phyloP scores from a whole-genome alignment of 2,113 vertebrate genomes.

The Thomomys bottae region DNA sequence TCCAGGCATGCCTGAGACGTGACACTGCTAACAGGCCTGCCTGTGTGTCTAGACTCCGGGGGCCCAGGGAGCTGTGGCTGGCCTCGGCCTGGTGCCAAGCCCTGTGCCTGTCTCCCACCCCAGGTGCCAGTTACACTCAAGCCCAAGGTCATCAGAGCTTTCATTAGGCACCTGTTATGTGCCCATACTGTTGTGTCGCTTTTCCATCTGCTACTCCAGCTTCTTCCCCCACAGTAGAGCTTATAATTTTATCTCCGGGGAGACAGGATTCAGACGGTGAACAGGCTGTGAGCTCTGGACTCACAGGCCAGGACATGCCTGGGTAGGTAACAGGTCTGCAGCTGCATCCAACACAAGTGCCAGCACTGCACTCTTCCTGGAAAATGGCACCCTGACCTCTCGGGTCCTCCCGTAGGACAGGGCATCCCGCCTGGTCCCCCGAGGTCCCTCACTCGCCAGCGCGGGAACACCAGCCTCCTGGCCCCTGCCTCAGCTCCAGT shows the following conservation, averaged over 20 bases:
- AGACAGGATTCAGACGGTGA: neutral
- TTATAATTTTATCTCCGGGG: neutral
- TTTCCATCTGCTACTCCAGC: too few species aligned
- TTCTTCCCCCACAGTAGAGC: neutral
- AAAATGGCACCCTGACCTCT: accelerated
- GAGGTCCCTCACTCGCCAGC: too few species aligned
- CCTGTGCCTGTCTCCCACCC: too few species aligned
- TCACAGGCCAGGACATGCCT: neutral
- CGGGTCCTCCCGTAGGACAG: neutral
- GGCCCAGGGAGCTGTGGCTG: too few species aligned
- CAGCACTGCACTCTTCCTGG: neutral
- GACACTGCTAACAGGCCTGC: too few species aligned
- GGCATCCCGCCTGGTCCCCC: too few species aligned
- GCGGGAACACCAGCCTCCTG: too few species aligned
- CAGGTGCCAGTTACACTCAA: neutral
- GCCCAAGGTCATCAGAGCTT: too few species aligned
- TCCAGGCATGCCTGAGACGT: too few species aligned
- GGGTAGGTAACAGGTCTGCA: neutral
- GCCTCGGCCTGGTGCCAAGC: too few species aligned
- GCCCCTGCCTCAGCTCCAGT: accelerated
- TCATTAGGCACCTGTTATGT: accelerated
- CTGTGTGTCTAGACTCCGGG: too few species aligned
- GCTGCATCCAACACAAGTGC: too few species aligned
- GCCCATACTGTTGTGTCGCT: neutral
- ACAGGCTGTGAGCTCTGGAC: neutral